Evolutionary conservation across 2,888 invertebrate genomes (phyloP), one percentile per base, ranked within the genome.

Genomic region (Tetramorium bicarinatum): DNA sequence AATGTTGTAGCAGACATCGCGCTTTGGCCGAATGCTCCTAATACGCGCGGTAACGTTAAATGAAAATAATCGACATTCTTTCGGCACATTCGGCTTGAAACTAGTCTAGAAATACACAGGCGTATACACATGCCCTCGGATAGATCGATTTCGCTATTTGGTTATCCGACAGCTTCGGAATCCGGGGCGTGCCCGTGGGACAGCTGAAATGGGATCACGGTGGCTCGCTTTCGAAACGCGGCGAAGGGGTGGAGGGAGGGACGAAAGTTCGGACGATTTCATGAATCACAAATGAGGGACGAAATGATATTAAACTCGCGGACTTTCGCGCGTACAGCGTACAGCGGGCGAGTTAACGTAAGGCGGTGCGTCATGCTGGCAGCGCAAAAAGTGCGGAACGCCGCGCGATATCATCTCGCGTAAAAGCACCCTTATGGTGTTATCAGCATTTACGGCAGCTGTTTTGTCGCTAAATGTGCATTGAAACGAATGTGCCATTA

Each of bases 241-340:
- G 71, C 52, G 66, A 66, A 15, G 49, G 4, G 29, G 49, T 3
- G 7, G 7, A 0, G 15, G 85, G 66, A 47, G 47, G 38, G 76
- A 86, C 76, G 90, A 91, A 90, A 90, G 91, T 90, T 90, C 76
- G 83, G 75, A 84, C 82, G 91, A 91, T 90, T 92, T 92, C 91
- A 92, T 92, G 92, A 92, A 92, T 92, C 90, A 85, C 91, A 91
- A 92, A 92, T 92, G 92, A 92, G 89, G 82, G 82, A 86, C 89
- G 89, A 92, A 89, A 91, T 92, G 91, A 89, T 90, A 91, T 92
- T 90, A 89, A 92, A 89, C 89, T 87, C 87, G 86, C 87, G 85
- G 91, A 89, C 87, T 88, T 92, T 91, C 86, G 87, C 90, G 85
- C 87, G 91, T 85, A 85, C 86, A 88, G 25, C 84, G 29, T 29